Percentiles rank a stretch among this genome's conserved stretches.
Evolutionary conservation across 2,797 vertebrate genomes (phyloP).

Genomic region (Spinibarbus caldwelli): DNA sequence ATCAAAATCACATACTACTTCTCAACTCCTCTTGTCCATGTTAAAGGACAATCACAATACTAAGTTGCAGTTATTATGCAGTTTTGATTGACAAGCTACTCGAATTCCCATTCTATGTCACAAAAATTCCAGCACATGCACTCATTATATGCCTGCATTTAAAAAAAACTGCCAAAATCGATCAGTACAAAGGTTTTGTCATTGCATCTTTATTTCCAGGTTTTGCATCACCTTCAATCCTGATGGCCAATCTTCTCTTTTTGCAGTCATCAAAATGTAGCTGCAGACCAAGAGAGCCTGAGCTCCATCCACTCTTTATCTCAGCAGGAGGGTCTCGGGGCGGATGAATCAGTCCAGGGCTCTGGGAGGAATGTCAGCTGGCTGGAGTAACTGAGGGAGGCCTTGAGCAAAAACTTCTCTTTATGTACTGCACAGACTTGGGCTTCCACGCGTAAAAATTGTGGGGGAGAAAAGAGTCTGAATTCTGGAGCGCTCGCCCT

Average conservation of each 20-base stretch:
- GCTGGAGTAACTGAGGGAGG: slow-evolving; percentile 29
- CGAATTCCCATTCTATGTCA: neutral
- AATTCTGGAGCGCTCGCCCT: slow-evolving; percentile 8
- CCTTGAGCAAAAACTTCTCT: slow-evolving; percentile 28
- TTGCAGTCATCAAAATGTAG: slow-evolving; percentile 35
- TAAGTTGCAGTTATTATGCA: neutral
- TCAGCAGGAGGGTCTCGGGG: slow-evolving; percentile 38
- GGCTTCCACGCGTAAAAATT: neutral
- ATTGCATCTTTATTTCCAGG: slow-evolving; percentile 79
- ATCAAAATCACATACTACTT: neutral
- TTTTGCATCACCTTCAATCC: slow-evolving; percentile 78
- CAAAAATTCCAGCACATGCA: neutral
- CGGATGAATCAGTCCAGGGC: slow-evolving; percentile 17
- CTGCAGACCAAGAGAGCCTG: slow-evolving; percentile 15
- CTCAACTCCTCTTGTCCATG: neutral
- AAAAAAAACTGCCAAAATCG: neutral
- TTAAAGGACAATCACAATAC: neutral
- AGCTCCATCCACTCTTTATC: slow-evolving; percentile 37
- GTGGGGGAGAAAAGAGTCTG: neutral
- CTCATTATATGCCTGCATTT: neutral
- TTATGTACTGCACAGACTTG: slow-evolving; percentile 11
- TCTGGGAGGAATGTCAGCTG: slow-evolving; percentile 38
- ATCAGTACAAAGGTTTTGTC: slow-evolving; percentile 62
- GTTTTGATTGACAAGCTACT: slow-evolving; percentile 24
- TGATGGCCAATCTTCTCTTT: slow-evolving; percentile 65